Evolutionary conservation across 1,140 invertebrate genomes (phyloP).

Genomic region (Drosophila murphyi): DNA sequence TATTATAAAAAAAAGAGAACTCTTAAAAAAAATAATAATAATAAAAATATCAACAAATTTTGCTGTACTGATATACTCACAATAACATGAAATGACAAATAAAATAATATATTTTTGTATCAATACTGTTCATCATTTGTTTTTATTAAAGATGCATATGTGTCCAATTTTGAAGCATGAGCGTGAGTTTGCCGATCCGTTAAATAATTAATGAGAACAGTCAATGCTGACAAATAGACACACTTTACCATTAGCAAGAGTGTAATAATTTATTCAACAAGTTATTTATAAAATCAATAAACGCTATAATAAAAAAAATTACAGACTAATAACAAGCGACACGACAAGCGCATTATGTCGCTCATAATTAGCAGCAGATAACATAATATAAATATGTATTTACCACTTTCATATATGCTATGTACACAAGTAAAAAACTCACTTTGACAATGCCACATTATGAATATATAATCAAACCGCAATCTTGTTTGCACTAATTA

Average conservation of each 20-base stretch:
- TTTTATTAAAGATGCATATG: too few species aligned
- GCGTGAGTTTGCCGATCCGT: background rate
- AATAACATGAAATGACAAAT: background rate
- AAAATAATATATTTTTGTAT: background rate
- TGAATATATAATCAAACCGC: conserved; percentile 67
- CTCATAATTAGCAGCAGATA: conserved; percentile 35
- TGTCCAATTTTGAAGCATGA: too few species aligned
- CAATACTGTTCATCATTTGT: background rate
- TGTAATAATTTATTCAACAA: conserved; percentile 32
- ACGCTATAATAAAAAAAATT: conserved; percentile 13
- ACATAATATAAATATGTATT: conserved; percentile 16
- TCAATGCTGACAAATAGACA: conserved; percentile 17
- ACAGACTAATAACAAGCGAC: conserved; percentile 31
- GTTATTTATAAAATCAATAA: conserved; percentile 37
- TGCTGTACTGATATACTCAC: background rate
- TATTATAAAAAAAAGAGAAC: too few species aligned
- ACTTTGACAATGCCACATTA: conserved; percentile 45
- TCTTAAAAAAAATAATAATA: background rate
- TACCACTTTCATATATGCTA: background rate
- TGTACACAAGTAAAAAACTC: background rate
- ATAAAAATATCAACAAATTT: background rate
- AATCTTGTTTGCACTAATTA: conserved; percentile 74
- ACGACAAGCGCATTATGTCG: conserved; percentile 50
- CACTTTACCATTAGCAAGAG: conserved; percentile 8
- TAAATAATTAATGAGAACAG: background rate